Evolutionary conservation across 37 sponge, comb jelly and placozoan genomes (phyloP).

Genomic region (Bolinopsis microptera): DNA sequence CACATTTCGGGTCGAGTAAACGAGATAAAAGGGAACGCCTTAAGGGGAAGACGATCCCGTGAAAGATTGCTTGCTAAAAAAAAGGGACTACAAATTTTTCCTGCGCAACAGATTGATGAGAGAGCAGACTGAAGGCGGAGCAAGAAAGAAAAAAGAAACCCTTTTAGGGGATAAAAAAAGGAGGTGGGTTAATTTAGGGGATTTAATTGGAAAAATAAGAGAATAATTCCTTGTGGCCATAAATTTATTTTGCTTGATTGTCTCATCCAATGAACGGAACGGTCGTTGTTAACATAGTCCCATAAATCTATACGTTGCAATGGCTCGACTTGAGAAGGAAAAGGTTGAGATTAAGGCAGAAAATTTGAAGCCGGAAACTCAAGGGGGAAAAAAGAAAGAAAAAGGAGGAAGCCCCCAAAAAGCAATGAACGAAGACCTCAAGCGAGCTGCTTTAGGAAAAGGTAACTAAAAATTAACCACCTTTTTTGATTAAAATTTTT

Average conservation of each 20-base stretch:
- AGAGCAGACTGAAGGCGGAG: neutral
- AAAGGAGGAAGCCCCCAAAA: neutral
- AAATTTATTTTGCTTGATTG: too few relatives aligned
- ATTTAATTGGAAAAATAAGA: too few relatives aligned
- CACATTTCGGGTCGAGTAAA: constrained; percentile 35
- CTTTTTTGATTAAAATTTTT: too few relatives aligned
- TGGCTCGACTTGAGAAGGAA: neutral
- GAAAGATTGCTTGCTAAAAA: neutral
- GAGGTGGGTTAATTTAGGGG: constrained; percentile 59
- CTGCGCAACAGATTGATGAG: constrained; percentile 55
- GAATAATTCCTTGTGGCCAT: too few relatives aligned
- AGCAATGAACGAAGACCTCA: constrained; percentile 25
- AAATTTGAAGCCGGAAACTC: neutral
- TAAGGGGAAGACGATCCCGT: constrained; percentile 31
- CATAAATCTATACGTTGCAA: too few relatives aligned
- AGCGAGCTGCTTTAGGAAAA: neutral
- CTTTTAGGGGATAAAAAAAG: constrained; percentile 25
- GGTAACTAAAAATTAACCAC: too few relatives aligned
- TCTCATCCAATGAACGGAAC: too few relatives aligned
- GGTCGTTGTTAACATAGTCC: too few relatives aligned
- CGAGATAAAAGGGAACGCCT: constrained; percentile 41
- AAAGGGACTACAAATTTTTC: constrained; percentile 45
- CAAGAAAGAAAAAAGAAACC: constrained; percentile 34
- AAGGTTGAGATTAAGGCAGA: neutral
- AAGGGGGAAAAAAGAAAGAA: neutral